Evolutionary conservation across 1,140 invertebrate genomes (phyloP), one percentile per base, ranked within the genome.

Genomic region (Drosophila mojavensis): DNA sequence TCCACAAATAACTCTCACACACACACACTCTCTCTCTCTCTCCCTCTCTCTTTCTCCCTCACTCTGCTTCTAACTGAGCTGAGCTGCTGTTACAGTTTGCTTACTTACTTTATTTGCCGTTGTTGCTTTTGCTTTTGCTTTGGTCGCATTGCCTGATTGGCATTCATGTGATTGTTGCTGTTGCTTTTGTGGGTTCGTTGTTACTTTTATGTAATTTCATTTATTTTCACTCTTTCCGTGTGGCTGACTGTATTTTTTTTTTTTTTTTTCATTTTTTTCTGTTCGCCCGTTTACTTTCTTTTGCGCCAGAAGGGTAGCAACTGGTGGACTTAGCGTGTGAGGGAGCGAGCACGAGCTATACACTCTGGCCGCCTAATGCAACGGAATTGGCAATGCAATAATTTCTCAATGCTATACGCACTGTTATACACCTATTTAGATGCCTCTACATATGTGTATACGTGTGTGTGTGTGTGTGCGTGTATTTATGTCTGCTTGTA

Each of bases 191-290:
- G 67, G 74, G 82, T 88, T 88, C 79, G 82, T 86, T 86, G 83
- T 86, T 86, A 86, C 79, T 82, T 86, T 88, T 88, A 86, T 86
- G 83, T 88, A 88, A 86, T 88, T 86, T 88, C 68, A 75, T 86
- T 86, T 86, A 70, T 77, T 83, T 83, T 80, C 81, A 83, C 79
- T 83, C 51, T 72, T 79, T 79, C 69, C 56, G 54, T 51, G 48
- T 70, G 48, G 64, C 58, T 60, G 48, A 54, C 28, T 24, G 28
- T n/a, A 5, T 33, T 53, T 53, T 59, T 43, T 45, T 24, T 28
- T 33, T 26, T 39, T 26, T 5, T 58, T 43, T 55, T 50, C 7
- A 33, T 24, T 17, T 53, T 53, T 63, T 43, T 45, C 15, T 47
- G 47, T 30, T 67, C 17, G 58, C 54, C 76, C 80, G 72, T 86